Conservation (phyloP, 2,113 vertebrate species). For the Cyanocitta stelleri region DNA sequence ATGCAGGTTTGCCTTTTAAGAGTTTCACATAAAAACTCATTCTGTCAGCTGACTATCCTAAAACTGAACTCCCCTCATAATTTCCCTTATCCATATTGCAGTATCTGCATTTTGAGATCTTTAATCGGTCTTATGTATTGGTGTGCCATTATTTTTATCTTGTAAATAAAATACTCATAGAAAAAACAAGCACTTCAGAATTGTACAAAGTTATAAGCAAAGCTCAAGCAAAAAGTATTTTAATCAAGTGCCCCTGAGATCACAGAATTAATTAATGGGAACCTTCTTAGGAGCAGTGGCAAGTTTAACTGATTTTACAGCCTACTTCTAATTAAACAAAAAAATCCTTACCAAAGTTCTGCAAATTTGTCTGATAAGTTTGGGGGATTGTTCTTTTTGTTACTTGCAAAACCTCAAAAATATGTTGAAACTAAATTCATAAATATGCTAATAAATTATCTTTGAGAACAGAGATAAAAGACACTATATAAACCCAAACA, state of each 20-base stretch:
- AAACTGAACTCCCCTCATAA: neutral
- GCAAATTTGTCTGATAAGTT: neutral
- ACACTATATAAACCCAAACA: neutral
- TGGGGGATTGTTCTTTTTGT: neutral
- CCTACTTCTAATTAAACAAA: neutral
- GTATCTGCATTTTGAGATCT: neutral
- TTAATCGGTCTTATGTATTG: neutral
- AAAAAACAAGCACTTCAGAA: neutral
- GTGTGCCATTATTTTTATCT: neutral
- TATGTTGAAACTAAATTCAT: neutral
- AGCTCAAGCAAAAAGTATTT: neutral
- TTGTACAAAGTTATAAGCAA: neutral
- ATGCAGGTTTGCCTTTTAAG: neutral
- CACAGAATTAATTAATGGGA: neutral
- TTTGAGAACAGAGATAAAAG: neutral
- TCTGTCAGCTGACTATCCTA: neutral
- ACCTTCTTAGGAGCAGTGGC: neutral
- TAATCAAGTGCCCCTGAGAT: neutral
- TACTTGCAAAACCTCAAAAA: neutral
- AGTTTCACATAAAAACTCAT: neutral
- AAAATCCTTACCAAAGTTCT: neutral
- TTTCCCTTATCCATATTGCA: neutral
- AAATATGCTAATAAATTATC: neutral
- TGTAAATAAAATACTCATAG: neutral
- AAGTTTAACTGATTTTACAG: neutral